These are phyloP conservation scores for Gobio occitaniae DNA, from an alignment of 2,797 vertebrate species.

Conservation along the genomic window DNA sequence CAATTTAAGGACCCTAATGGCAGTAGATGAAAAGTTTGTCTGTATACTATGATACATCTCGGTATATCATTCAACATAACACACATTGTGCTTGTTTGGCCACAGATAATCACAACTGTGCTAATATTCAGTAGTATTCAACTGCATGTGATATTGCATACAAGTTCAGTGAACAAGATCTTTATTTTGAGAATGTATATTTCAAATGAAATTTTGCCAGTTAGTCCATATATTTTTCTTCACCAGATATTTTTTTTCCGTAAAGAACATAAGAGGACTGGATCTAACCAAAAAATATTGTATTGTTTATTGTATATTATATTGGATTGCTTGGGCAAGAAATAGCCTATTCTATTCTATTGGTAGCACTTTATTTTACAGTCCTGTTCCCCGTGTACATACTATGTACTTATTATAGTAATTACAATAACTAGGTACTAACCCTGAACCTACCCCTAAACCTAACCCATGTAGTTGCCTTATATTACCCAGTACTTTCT, in stretches of 20 bases:
- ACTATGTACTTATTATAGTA: no score
- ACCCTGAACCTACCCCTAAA: no score
- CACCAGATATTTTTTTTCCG: neutral
- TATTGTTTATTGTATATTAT: neutral
- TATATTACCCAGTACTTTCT: no score
- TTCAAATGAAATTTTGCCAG: neutral
- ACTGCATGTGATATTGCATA: neutral
- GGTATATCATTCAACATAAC: neutral
- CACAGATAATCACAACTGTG: neutral
- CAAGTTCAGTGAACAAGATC: neutral
- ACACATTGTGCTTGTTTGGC: neutral
- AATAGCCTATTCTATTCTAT: no score
- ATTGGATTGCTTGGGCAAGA: neutral
- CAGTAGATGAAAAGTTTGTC: neutral
- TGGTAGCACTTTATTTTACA: no score
- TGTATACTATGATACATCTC: neutral
- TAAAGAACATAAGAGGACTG: neutral
- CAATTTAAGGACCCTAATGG: neutral
- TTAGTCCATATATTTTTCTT: neutral
- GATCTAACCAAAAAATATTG: neutral
- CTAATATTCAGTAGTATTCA: neutral
- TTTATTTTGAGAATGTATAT: neutral
- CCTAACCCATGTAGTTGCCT: no score
- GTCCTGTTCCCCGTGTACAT: no score
- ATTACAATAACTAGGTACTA: no score